Conservation (phyloP, 2,113 vertebrate species). For the Hylia prasina region DNA sequence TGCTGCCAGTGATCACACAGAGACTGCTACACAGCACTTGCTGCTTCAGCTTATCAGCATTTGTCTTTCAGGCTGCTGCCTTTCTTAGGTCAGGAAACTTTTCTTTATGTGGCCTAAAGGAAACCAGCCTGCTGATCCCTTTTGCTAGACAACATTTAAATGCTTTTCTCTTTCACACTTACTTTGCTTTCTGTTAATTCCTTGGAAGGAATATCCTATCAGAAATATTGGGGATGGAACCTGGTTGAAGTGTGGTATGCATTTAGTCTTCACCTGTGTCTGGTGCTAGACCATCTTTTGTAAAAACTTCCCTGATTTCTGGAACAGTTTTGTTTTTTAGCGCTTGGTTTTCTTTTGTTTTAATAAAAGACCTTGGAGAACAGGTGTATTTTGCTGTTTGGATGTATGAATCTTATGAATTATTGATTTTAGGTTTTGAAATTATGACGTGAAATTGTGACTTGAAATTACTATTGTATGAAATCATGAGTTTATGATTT, state of each 20-base stretch:
- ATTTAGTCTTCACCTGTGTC: background rate
- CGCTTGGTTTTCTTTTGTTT: background rate
- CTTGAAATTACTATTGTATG: background rate
- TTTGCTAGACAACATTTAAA: background rate
- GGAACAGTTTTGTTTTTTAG: background rate
- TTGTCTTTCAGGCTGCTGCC: background rate
- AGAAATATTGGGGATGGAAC: rapidly evolving
- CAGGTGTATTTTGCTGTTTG: background rate
- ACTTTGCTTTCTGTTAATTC: background rate
- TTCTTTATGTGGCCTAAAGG: background rate
- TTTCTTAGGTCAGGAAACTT: background rate
- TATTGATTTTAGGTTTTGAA: background rate
- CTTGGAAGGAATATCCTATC: background rate
- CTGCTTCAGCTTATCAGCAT: background rate
- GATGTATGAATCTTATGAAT: background rate
- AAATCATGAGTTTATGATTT: background rate
- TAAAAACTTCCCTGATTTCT: background rate
- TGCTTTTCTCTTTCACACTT: background rate
- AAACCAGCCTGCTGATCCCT: background rate
- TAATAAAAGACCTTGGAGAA: background rate
- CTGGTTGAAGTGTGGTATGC: rapidly evolving
- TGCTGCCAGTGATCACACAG: background rate
- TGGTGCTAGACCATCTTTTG: background rate
- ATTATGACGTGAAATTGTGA: background rate
- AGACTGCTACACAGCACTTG: background rate